Percentiles rank a stretch among this genome's conserved stretches.
Conservation (phyloP, 2,888 invertebrate genomes). For the Glaucopsyche alexis region DNA sequence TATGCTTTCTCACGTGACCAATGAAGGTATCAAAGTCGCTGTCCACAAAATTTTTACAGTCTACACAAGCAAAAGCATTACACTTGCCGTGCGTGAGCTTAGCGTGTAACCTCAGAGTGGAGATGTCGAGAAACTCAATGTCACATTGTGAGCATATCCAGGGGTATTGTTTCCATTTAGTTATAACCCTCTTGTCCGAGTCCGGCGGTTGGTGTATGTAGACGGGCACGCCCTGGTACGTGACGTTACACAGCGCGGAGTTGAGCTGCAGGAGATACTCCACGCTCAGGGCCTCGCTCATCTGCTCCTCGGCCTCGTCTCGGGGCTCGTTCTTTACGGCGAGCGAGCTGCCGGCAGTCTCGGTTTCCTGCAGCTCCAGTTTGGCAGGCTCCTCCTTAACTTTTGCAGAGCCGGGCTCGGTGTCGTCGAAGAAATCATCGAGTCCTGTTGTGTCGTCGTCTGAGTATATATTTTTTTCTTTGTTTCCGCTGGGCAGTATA, state of each 20-base stretch:
- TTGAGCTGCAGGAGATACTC: constrained; percentile 55
- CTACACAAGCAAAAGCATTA: constrained; percentile 82
- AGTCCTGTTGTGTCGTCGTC: constrained; percentile 52
- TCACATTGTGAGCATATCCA: constrained; percentile 68
- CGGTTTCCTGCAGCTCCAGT: constrained; percentile 31
- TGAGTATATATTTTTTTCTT: constrained; percentile 48
- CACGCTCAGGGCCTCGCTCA: constrained; percentile 51
- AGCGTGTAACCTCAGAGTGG: constrained; percentile 79
- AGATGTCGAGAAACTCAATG: constrained; percentile 62
- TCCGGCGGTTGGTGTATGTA: constrained; percentile 61
- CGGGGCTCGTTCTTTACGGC: constrained; percentile 60
- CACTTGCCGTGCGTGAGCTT: constrained; percentile 82
- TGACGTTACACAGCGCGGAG: constrained; percentile 33
- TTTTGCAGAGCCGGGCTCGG: constrained; percentile 30
- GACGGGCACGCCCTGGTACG: constrained; percentile 53
- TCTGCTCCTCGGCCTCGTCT: constrained; percentile 49
- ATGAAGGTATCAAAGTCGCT: constrained; percentile 82
- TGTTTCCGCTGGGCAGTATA: constrained; percentile 45
- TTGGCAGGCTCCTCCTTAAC: constrained; percentile 38
- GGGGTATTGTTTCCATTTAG: constrained; percentile 64
- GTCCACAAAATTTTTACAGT: constrained; percentile 79
- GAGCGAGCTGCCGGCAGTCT: constrained; percentile 40
- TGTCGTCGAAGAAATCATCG: constrained; percentile 52
- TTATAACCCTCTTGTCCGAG: constrained; percentile 49
- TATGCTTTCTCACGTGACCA: constrained; percentile 82